Evolutionary conservation across 2,888 invertebrate genomes (phyloP).

Genomic region (Meteorus cinctellus): DNA sequence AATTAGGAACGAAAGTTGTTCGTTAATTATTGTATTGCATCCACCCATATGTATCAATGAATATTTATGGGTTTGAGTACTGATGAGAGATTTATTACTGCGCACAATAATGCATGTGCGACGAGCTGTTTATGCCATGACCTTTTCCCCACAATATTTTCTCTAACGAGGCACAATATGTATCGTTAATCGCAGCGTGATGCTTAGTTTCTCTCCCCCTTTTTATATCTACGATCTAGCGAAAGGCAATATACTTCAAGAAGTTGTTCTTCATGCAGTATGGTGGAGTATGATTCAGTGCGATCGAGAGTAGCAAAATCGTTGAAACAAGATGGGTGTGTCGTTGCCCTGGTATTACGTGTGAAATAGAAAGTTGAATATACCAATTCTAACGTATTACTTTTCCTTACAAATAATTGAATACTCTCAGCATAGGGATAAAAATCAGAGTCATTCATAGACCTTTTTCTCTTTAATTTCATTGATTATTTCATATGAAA

Average conservation of each 20-base stretch:
- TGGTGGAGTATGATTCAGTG: neutral
- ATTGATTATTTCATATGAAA: no score
- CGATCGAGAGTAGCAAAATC: constrained; percentile 38
- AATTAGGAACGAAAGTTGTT: constrained; percentile 47
- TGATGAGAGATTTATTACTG: constrained; percentile 9
- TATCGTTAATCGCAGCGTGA: neutral
- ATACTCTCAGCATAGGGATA: neutral
- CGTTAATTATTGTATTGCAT: constrained; percentile 22
- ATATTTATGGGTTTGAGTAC: neutral
- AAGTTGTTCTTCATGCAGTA: constrained; percentile 18
- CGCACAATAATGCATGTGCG: constrained; percentile 1
- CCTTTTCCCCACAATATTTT: constrained; percentile 20
- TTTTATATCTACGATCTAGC: neutral
- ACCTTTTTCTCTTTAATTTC: no score
- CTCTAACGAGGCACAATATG: neutral
- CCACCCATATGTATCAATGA: neutral
- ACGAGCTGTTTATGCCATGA: constrained; percentile 30
- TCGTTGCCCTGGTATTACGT: constrained; percentile 51
- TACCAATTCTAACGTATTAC: constrained; percentile 40
- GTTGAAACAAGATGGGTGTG: constrained; percentile 34
- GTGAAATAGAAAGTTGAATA: constrained; percentile 64
- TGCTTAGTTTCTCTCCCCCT: neutral
- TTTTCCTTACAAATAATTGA: constrained; percentile 32
- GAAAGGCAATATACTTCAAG: neutral
- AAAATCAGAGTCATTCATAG: neutral